A percentile compares a stretch with the other conserved stretches of the same genome.
Evolutionary conservation across 2,888 invertebrate genomes (phyloP).

Genomic region (Melitaea athalia): DNA sequence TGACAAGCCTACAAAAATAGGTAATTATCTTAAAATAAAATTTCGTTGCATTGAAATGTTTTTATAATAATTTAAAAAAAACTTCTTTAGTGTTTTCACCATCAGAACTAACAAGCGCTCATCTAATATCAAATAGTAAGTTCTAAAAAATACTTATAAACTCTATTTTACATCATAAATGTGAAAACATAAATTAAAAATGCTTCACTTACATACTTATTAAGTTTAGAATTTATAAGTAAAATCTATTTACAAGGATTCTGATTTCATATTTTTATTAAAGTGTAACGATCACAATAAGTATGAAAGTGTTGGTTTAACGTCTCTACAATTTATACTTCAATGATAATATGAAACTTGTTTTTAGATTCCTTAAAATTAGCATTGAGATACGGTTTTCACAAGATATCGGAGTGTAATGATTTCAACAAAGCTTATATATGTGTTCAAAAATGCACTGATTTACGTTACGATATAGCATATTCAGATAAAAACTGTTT

Average conservation of each 20-base stretch:
- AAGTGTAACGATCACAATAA: too few species aligned
- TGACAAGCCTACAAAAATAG: conserved; percentile 21
- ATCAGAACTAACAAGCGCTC: conserved; percentile 16
- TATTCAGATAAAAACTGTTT: conserved; percentile 56
- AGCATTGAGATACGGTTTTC: conserved; percentile 64
- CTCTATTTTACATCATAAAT: too few species aligned
- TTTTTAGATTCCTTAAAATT: conserved; percentile 38
- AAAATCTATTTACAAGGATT: too few species aligned
- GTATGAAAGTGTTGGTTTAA: too few species aligned
- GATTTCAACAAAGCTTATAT: conserved; percentile 55
- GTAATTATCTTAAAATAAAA: conserved; percentile 16
- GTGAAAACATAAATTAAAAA: too few species aligned
- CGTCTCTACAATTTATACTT: background rate
- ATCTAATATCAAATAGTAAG: conserved; percentile 26
- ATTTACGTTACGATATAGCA: conserved; percentile 58
- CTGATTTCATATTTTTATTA: too few species aligned
- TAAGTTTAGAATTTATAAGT: too few species aligned
- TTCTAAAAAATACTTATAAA: background rate
- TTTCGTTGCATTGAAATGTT: background rate
- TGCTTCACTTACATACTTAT: too few species aligned
- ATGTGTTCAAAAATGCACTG: conserved; percentile 63
- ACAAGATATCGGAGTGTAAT: conserved; percentile 54
- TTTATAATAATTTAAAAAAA: background rate
- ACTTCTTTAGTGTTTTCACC: conserved; percentile 32
- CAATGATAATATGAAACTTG: background rate